Conservation (phyloP, 1,140 invertebrate genomes). For the Pomacea maculata region DNA sequence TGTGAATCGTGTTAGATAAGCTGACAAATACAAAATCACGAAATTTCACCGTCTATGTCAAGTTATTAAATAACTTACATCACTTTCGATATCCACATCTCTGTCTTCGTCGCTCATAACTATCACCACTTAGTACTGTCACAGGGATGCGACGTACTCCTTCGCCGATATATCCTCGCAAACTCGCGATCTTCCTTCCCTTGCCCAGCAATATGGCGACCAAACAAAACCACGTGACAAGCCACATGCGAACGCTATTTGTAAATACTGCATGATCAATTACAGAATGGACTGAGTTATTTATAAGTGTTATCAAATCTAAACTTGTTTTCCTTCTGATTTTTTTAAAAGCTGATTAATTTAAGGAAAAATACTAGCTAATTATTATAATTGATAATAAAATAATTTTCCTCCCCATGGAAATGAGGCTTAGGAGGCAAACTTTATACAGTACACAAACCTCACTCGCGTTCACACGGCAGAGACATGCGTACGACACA, state of each 20-base stretch:
- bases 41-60: too few relatives aligned
- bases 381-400: too few relatives aligned
- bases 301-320: not conserved
- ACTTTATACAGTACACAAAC: too few relatives aligned
- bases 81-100: conserved; percentile 91
- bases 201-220: conserved; percentile 53
- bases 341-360: not conserved
- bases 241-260: conserved; percentile 40
- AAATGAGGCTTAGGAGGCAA: too few relatives aligned
- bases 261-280: not conserved
- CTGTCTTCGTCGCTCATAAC: conserved; percentile 88
- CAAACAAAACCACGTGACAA: conserved; percentile 60
- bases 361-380: too few relatives aligned
- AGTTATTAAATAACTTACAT: conserved; percentile 72
- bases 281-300: not conserved
- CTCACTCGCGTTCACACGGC: too few relatives aligned
- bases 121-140: conserved; percentile 8
- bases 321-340: not conserved
- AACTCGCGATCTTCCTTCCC: conserved; percentile 5
- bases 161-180: conserved; percentile 17
- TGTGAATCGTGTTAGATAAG: too few relatives aligned
- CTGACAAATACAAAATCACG: too few relatives aligned
- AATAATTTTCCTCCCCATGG: too few relatives aligned
- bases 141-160: conserved; percentile 3
- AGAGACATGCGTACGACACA: too few relatives aligned